These are phyloP conservation scores for Caenorhabditis afra DNA, from an alignment of 2,888 invertebrate genomes.

Conservation along the genomic window DNA sequence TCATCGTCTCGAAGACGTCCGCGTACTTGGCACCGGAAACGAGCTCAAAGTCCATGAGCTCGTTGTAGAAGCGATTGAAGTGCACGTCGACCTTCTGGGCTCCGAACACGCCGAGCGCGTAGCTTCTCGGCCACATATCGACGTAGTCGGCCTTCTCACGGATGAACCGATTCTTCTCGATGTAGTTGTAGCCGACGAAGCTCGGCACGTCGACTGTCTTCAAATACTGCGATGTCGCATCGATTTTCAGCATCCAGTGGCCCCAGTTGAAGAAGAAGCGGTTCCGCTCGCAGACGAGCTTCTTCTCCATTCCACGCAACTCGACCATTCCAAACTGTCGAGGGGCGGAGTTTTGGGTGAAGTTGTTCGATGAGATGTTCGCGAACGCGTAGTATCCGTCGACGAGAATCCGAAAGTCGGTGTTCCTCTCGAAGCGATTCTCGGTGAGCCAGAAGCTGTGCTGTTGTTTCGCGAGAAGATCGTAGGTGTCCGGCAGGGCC, in stretches of 20 bases:
- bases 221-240: slow-evolving; percentile 73
- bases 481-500: slow-evolving; percentile 85
- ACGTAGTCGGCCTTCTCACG: slow-evolving; percentile 73
- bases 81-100: slow-evolving; percentile 91
- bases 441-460: slow-evolving; percentile 78
- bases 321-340: slow-evolving; percentile 84
- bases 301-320: slow-evolving; percentile 93
- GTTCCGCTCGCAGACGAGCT: slow-evolving; percentile 86
- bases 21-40: slow-evolving; percentile 85
- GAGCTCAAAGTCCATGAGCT: slow-evolving; percentile 88
- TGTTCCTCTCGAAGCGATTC: slow-evolving; percentile 87
- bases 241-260: slow-evolving; percentile 77
- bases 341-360: slow-evolving; percentile 89
- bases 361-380: slow-evolving; percentile 90
- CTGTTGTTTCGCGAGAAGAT: slow-evolving; percentile 71
- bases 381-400: slow-evolving; percentile 94
- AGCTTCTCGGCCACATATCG: slow-evolving; percentile 85
- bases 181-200: slow-evolving; percentile 78
- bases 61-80: slow-evolving; percentile 91
- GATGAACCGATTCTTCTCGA: slow-evolving; percentile 73
- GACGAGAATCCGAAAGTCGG: slow-evolving; percentile 89
- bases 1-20: slow-evolving; percentile 84
- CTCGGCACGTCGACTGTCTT: slow-evolving; percentile 64
- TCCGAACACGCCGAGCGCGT: slow-evolving; percentile 92
- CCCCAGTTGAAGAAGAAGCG: slow-evolving; percentile 78